Percentiles rank a stretch among this genome's conserved stretches.
phyloP scores from a whole-genome alignment of 2,797 vertebrate species.

The Mormyrus hasselquistii region DNA sequence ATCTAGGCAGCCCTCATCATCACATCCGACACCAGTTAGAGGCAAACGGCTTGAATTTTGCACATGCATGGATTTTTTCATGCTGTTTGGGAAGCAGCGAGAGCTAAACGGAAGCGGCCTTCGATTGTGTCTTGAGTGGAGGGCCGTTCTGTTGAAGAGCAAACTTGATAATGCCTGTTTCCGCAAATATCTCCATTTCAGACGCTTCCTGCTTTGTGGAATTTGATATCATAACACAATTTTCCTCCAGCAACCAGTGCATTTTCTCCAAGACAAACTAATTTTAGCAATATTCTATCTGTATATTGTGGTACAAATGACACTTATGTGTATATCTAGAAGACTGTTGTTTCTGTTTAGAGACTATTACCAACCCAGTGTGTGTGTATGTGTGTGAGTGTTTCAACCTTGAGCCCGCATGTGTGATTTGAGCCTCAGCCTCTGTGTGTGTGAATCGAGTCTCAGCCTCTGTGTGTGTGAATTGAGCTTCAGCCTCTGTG shows the following conservation, averaged over 20 bases:
- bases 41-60: neutral
- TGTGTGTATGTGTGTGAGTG: neutral
- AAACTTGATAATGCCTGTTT: neutral
- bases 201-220: neutral
- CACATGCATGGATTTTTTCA: constrained; percentile 15
- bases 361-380: neutral
- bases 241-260: neutral
- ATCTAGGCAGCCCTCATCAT: neutral
- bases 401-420: neutral
- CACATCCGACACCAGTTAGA: neutral
- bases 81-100: neutral
- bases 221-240: constrained; percentile 2
- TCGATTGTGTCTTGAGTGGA: neutral
- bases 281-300: neutral
- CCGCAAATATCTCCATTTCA: neutral
- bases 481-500: neutral
- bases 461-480: neutral
- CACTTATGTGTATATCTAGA: neutral
- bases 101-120: neutral
- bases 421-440: neutral
- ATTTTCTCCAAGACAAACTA: neutral
- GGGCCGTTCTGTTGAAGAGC: neutral
- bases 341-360: neutral
- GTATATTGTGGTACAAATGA: neutral
- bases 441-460: neutral